Evolutionary conservation across 2,113 vertebrate genomes (phyloP).

Genomic region (Cheirogaleus medius): DNA sequence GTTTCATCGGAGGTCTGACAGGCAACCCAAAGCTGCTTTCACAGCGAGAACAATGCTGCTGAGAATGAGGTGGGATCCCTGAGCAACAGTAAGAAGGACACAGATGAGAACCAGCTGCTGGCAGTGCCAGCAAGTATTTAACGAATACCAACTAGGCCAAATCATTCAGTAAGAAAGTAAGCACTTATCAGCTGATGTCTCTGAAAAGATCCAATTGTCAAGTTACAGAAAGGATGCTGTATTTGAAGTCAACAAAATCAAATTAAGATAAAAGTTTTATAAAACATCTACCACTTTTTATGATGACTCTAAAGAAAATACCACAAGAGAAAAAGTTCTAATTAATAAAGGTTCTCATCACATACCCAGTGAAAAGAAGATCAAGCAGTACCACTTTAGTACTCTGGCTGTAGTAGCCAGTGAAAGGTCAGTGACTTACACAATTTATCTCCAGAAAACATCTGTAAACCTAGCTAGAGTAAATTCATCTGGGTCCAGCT

Average conservation of each 20-base stretch:
- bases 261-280: neutral
- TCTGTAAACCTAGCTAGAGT: neutral
- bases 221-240: neutral
- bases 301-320: constrained; percentile 14
- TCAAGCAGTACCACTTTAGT: neutral
- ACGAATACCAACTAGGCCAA: neutral
- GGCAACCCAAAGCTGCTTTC: neutral
- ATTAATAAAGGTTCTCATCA: neutral
- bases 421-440: neutral
- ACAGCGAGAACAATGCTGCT: neutral
- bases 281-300: neutral
- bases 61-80: fast-evolving
- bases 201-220: neutral
- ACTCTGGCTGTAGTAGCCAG: fast-evolving
- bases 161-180: neutral
- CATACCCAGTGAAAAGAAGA: neutral
- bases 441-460: neutral
- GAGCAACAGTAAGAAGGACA: neutral
- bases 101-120: neutral
- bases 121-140: neutral
- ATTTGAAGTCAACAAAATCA: neutral
- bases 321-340: neutral
- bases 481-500: neutral
- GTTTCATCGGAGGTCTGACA: neutral
- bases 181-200: neutral